A percentile compares a stretch with the other conserved stretches of the same genome.
phyloP scores from a whole-genome alignment of 2,113 vertebrate genomes.

The Oriolus oriolus region DNA sequence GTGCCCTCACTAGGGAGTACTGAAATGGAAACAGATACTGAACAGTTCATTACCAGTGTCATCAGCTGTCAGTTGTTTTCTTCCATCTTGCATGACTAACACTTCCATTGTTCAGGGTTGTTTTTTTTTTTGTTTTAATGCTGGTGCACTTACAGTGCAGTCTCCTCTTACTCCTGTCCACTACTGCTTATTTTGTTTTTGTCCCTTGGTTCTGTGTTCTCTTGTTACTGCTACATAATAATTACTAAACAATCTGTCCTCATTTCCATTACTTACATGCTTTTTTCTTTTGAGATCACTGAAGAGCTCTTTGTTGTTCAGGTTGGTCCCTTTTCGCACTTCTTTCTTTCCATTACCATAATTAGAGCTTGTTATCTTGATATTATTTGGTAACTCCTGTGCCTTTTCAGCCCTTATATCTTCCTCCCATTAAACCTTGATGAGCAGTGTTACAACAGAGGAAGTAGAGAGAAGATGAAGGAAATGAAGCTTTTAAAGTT shows the following conservation, averaged over 20 bases:
- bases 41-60: background rate
- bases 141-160: background rate
- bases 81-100: background rate
- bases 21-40: background rate
- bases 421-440: background rate
- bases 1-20: background rate
- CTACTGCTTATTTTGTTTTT: background rate
- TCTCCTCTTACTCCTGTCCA: background rate
- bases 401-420: background rate
- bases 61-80: background rate
- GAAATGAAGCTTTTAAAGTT: background rate
- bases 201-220: background rate
- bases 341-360: background rate
- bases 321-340: background rate
- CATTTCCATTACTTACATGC: background rate
- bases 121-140: background rate
- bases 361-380: background rate
- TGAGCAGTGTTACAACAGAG: background rate
- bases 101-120: background rate
- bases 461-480: background rate
- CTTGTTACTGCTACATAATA: background rate
- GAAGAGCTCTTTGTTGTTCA: background rate
- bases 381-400: background rate
- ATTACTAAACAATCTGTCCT: background rate
- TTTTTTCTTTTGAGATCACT: background rate